A percentile compares a stretch with the other conserved stretches of the same genome.
These are phyloP conservation scores for Stenodema calcarata DNA, from an alignment of 2,888 invertebrate species.

Conservation along the genomic window DNA sequence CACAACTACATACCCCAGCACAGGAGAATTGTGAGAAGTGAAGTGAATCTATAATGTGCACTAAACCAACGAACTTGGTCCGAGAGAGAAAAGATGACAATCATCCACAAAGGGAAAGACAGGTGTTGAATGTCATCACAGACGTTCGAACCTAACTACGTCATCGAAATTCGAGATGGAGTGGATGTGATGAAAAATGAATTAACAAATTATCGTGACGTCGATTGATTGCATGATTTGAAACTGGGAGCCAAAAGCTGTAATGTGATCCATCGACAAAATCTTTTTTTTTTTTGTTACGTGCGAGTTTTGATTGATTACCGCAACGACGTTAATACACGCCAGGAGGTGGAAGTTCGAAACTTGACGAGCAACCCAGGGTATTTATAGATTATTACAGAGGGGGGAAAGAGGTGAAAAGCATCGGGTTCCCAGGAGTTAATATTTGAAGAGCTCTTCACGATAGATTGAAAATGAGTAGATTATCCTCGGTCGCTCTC, in stretches of 20 bases:
- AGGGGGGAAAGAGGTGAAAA: background rate
- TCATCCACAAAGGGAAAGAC: background rate
- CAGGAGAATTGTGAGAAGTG: too few species aligned
- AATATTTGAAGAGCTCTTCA: background rate
- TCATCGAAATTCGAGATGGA: background rate
- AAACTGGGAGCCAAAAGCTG: background rate
- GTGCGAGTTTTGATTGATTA: background rate
- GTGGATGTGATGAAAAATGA: background rate
- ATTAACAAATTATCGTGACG: background rate
- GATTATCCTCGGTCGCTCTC: background rate
- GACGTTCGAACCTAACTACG: too few species aligned
- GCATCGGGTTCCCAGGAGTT: background rate
- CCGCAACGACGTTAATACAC: background rate
- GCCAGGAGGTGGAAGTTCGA: background rate
- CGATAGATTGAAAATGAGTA: background rate
- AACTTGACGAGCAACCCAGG: background rate
- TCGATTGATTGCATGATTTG: background rate
- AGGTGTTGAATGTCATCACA: too few species aligned
- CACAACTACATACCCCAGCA: too few species aligned
- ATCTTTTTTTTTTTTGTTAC: background rate
- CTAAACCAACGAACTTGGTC: too few species aligned
- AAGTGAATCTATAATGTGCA: too few species aligned
- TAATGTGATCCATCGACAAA: constrained; percentile 2
- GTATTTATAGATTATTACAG: background rate
- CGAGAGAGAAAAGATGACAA: too few species aligned